These are phyloP conservation scores for Eucidaris tribuloides DNA, from an alignment of 35 echinoderm and acorn worm species.

Conservation along the genomic window DNA sequence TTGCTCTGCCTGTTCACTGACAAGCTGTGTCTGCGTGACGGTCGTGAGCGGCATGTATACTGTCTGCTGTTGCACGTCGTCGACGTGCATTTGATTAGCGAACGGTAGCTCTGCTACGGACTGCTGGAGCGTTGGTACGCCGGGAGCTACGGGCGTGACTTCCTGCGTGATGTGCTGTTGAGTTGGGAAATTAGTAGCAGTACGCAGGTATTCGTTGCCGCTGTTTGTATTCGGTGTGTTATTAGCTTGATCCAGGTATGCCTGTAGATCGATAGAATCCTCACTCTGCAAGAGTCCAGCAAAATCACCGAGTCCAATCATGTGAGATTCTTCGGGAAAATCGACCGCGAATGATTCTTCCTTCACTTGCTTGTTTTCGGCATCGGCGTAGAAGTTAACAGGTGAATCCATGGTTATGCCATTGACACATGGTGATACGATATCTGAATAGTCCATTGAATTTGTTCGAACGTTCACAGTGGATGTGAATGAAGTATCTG, in stretches of 20 bases:
- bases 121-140: conserved; percentile 5
- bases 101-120: not conserved
- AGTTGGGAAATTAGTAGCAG: not conserved
- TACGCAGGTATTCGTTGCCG: not conserved
- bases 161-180: not conserved
- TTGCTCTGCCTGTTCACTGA: not conserved
- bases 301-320: conserved; percentile 44
- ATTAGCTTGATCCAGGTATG: not conserved
- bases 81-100: not conserved
- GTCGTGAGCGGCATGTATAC: not conserved
- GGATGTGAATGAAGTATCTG: not conserved
- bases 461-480: not conserved
- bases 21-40: conserved; percentile 5
- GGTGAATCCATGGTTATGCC: conserved; percentile 1
- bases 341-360: conserved; percentile 17
- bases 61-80: not conserved
- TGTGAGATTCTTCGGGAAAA: not conserved
- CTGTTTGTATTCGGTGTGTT: no score
- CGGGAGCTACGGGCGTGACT: not conserved
- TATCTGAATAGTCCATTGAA: conserved; percentile 5
- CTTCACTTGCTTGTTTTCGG: not conserved
- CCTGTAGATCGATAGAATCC: conserved; percentile 33
- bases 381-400: conserved; percentile 1
- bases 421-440: not conserved
- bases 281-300: conserved; percentile 7